These are phyloP conservation scores for Mastacembelus armatus DNA, from an alignment of 2,797 vertebrate species.

Conservation along the genomic window DNA sequence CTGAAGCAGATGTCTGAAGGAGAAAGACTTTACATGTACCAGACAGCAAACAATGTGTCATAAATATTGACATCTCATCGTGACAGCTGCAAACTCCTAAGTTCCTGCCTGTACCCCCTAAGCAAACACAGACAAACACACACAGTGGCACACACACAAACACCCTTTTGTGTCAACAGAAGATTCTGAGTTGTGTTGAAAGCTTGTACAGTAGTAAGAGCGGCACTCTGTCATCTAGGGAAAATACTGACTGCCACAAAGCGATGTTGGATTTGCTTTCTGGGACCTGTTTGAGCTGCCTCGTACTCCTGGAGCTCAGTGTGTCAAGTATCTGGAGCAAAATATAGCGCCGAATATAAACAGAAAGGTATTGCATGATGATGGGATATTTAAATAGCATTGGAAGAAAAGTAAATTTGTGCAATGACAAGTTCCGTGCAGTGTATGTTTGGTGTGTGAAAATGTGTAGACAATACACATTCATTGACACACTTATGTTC, in stretches of 20 bases:
- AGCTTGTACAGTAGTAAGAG: slow-evolving; percentile 68
- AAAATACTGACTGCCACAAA: slow-evolving; percentile 64
- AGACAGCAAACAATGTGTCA: slow-evolving; percentile 69
- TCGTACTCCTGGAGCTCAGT: slow-evolving; percentile 42
- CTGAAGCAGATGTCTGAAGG: slow-evolving; percentile 60
- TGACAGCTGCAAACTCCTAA: slow-evolving; percentile 77
- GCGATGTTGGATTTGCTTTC: slow-evolving; percentile 59
- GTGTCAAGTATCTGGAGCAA: slow-evolving; percentile 31
- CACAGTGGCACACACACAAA: slow-evolving; percentile 46
- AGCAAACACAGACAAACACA: slow-evolving; percentile 58
- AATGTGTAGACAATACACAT: slow-evolving; percentile 8
- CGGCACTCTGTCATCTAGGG: slow-evolving; percentile 63
- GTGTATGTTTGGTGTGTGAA: not conserved
- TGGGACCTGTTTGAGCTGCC: slow-evolving; percentile 59
- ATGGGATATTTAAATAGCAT: slow-evolving; percentile 33
- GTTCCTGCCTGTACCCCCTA: slow-evolving; percentile 70
- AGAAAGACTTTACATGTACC: slow-evolving; percentile 61
- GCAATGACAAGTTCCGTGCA: not conserved
- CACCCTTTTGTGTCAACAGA: slow-evolving; percentile 77
- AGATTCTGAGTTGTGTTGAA: slow-evolving; percentile 74
- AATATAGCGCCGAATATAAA: slow-evolving; percentile 45
- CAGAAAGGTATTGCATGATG: slow-evolving; percentile 45
- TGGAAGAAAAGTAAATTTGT: slow-evolving; percentile 9
- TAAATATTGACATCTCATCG: slow-evolving; percentile 78
- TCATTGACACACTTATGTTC: not conserved